Evolutionary conservation across 2,888 invertebrate species (phyloP).

Genomic region (Sturmia bella): DNA sequence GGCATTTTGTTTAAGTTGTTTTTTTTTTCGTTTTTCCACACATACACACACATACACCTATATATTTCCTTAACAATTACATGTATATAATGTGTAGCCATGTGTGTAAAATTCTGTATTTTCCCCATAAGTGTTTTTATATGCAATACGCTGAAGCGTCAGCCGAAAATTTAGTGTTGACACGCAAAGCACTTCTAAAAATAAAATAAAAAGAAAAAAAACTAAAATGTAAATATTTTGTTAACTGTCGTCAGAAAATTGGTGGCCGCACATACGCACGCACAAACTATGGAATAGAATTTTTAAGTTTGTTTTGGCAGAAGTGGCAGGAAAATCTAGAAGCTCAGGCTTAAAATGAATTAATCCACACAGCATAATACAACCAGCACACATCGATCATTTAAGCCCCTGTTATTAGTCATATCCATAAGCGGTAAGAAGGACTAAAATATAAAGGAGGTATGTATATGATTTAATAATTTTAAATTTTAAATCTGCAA

Average conservation of each 20-base stretch:
- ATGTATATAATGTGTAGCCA: conserved; percentile 3
- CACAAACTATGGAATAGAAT: neutral
- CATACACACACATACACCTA: too few relatives aligned
- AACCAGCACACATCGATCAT: too few relatives aligned
- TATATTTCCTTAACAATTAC: neutral
- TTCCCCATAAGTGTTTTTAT: conserved; percentile 9
- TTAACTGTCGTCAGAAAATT: conserved; percentile 72
- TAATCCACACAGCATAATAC: too few relatives aligned
- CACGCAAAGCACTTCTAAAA: conserved; percentile 78
- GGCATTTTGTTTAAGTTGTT: neutral
- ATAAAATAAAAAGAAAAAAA: conserved; percentile 68
- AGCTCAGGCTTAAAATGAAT: too few relatives aligned
- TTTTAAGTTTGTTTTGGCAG: too few relatives aligned
- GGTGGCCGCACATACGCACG: conserved; percentile 46
- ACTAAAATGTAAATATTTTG: conserved; percentile 78
- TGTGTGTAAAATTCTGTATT: conserved; percentile 28
- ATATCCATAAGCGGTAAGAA: too few relatives aligned
- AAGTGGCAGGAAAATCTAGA: too few relatives aligned
- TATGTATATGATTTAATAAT: too few relatives aligned
- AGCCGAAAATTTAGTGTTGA: conserved; percentile 78
- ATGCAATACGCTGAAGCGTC: conserved; percentile 31
- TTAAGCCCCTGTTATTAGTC: too few relatives aligned
- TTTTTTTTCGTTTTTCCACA: neutral
- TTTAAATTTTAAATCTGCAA: too few relatives aligned
- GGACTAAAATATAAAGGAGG: too few relatives aligned